Conservation (phyloP, 2,888 invertebrate genomes). For the Blastobasis lacticolella region DNA sequence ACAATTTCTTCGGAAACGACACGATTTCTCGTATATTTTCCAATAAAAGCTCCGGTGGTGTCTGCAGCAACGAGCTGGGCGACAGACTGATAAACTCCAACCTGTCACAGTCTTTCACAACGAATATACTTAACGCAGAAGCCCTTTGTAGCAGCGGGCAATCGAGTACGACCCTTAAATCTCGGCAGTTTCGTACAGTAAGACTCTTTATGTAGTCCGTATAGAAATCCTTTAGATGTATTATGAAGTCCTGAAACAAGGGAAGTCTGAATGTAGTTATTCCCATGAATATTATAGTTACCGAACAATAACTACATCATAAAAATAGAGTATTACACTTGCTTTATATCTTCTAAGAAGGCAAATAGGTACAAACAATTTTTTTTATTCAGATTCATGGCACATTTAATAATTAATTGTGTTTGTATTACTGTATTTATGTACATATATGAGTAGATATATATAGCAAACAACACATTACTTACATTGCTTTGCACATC, state of each 20-base stretch:
- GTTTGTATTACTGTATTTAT: not conserved
- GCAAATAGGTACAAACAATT: too few species aligned
- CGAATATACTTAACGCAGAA: constrained; percentile 55
- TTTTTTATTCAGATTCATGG: not conserved
- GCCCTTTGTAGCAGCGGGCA: constrained; percentile 54
- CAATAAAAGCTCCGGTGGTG: constrained; percentile 57
- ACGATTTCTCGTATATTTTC: constrained; percentile 62
- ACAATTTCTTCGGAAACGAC: constrained; percentile 57
- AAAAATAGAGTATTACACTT: constrained; percentile 1
- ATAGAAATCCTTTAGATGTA: constrained; percentile 69
- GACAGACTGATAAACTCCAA: constrained; percentile 50
- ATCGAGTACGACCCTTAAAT: constrained; percentile 58
- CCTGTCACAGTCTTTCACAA: constrained; percentile 47
- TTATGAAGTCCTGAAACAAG: constrained; percentile 65
- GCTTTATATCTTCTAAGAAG: not conserved
- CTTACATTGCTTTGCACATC: constrained; percentile 44
- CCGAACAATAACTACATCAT: too few species aligned
- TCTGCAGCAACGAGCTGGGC: constrained; percentile 39
- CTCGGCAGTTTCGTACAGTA: constrained; percentile 63
- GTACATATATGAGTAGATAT: not conserved
- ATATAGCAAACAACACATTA: constrained; percentile 15
- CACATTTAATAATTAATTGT: too few species aligned
- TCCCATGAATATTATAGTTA: too few species aligned
- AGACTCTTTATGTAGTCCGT: constrained; percentile 57
- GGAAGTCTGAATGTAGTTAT: not conserved